These are phyloP conservation scores for Brachyopa scutellaris DNA, from an alignment of 2,888 invertebrate genomes.

Conservation along the genomic window DNA sequence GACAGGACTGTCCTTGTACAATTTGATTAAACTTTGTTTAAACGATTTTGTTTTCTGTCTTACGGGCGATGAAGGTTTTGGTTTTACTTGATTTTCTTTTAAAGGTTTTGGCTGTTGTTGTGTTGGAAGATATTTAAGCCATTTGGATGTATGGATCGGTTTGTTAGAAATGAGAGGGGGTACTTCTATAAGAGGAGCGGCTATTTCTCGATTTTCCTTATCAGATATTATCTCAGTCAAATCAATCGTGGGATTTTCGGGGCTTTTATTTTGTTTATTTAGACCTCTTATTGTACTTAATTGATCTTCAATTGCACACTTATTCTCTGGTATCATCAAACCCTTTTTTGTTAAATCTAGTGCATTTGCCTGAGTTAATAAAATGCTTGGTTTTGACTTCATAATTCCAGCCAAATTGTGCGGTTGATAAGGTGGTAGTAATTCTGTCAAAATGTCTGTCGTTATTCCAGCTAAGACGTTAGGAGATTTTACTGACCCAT, in stretches of 20 bases:
- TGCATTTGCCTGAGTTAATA: conserved; percentile 27
- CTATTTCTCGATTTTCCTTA: background rate
- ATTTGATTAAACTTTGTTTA: conserved; percentile 13
- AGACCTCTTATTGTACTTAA: background rate
- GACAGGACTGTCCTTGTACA: conserved; percentile 12
- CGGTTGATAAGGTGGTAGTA: conserved; percentile 53
- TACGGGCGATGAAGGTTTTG: background rate
- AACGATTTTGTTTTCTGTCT: background rate
- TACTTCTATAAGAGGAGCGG: background rate
- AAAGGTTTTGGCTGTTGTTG: background rate
- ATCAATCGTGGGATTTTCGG: conserved; percentile 18
- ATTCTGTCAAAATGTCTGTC: conserved; percentile 41
- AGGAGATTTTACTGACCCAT: conserved; percentile 28
- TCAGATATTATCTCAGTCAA: conserved; percentile 3
- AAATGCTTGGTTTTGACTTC: background rate
- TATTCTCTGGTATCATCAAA: no score
- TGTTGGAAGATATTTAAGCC: conserved; percentile 32
- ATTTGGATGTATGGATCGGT: conserved; percentile 19
- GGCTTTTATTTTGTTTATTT: background rate
- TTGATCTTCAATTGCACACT: no score
- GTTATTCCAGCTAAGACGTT: conserved; percentile 62
- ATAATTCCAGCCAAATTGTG: background rate
- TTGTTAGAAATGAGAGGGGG: background rate
- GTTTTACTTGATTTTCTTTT: background rate
- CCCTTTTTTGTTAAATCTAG: conserved; percentile 43